Conservation (phyloP, 2,888 invertebrate genomes). For the Clistopyga incitator region DNA sequence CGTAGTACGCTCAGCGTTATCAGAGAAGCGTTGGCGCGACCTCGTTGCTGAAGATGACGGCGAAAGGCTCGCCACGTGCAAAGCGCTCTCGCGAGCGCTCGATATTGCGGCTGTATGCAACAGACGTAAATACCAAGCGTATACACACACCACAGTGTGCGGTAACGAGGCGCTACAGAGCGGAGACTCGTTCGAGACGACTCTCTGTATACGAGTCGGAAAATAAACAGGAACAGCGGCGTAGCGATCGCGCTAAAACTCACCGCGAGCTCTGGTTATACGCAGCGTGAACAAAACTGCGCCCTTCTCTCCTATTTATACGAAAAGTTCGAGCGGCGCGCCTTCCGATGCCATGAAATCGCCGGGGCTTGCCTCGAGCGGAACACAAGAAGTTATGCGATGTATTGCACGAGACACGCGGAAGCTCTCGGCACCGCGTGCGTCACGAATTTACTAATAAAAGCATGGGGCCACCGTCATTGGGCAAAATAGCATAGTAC, state of each 20-base stretch:
- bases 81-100: conserved; percentile 22
- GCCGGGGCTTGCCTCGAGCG: neutral
- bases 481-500: conserved; percentile 22
- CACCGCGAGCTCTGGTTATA: neutral
- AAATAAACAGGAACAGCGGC: conserved; percentile 55
- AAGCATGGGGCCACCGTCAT: conserved; percentile 29
- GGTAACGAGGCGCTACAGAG: conserved; percentile 5
- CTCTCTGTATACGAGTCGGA: conserved; percentile 46
- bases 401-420: conserved; percentile 59
- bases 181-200: conserved; percentile 14
- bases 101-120: conserved; percentile 22
- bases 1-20: conserved; percentile 41
- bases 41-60: conserved; percentile 44
- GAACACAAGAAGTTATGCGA: conserved; percentile 49
- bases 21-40: conserved; percentile 45
- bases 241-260: conserved; percentile 35
- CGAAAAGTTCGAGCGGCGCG: conserved; percentile 3
- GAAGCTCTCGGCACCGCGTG: conserved; percentile 52
- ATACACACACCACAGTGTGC: neutral
- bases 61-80: conserved; percentile 56
- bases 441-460: conserved; percentile 65
- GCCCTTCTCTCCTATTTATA: conserved; percentile 45
- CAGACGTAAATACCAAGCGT: neutral
- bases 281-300: neutral
- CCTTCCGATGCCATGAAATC: conserved; percentile 7